Percentiles rank a stretch among this genome's conserved stretches.
These are phyloP conservation scores for Edolisoma coerulescens DNA, from an alignment of 2,113 vertebrate genomes.

Conservation along the genomic window DNA sequence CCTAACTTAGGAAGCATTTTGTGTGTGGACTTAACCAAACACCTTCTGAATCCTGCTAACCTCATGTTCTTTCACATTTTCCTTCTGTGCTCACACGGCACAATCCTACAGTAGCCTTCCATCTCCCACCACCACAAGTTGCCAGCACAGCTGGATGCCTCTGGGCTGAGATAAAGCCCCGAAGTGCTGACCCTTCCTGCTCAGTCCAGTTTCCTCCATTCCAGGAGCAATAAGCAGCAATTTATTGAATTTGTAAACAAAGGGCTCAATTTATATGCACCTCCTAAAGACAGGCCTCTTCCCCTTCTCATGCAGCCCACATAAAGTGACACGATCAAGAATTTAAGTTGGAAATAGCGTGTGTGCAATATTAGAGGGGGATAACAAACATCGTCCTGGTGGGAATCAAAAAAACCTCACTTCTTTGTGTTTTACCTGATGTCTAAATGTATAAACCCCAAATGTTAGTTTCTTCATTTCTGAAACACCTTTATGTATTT, in stretches of 20 bases:
- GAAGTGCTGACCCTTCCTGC: not conserved
- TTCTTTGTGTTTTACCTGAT: not conserved
- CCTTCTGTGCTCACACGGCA: not conserved
- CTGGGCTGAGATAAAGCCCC: not conserved
- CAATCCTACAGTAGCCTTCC: not conserved
- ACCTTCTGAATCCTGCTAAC: not conserved
- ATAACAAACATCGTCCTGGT: not conserved
- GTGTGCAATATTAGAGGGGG: not conserved
- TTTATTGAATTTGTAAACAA: not conserved
- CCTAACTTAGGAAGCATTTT: not conserved
- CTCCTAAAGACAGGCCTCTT: not conserved
- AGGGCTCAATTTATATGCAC: not conserved
- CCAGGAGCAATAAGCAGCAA: not conserved
- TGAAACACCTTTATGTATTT: not conserved
- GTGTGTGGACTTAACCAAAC: not conserved
- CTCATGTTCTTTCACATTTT: not conserved
- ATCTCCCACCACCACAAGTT: not conserved
- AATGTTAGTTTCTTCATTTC: not conserved
- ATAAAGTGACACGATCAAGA: not conserved
- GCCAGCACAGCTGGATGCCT: fast-evolving
- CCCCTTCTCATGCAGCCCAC: not conserved
- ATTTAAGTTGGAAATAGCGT: not conserved
- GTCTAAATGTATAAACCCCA: not conserved
- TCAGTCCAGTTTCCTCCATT: not conserved
- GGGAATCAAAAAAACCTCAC: not conserved